Base-by-base conservation (phyloP, 2,888 invertebrate species). In the Perizoma affinitatum region DNA sequence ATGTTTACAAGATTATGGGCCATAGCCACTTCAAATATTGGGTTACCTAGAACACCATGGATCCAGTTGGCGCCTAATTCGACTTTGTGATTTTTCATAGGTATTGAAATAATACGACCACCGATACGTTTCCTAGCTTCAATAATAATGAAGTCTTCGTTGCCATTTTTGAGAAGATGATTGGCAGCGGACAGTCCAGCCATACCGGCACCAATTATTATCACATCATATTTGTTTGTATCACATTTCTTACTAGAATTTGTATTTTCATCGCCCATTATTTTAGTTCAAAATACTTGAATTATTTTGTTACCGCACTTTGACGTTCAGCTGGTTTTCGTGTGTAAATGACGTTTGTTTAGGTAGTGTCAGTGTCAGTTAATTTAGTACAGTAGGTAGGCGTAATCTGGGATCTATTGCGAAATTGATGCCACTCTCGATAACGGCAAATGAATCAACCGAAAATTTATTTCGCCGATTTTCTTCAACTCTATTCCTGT, bases 51-150 rank as follows among this genome's bases (percentile, higher is more conserved):
- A 51, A 97, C 97, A 43, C 98, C 98, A 80, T 98, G 98, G 72
- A 98, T 97, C 97, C 97, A 98, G 84, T 98, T 98, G 38, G 98
- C 98, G 58, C 98, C 98, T 66, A 97, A 88, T 88, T 98, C 98
- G 49, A 98, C 94, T 83, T 95, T 95, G 61, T 91, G 90, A 72
- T 87, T 87, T 78, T 88, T 89, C 82, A 96, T 93, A 73, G 95
- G 94, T 76, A 96, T 95, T 61, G 96, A 95, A 59, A 96, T 93
- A 70, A 97, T 96, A 68, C 97, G 93, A 63, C 97, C 97, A 54
- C 97, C 97, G 67, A 97, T 94, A 63, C 96, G 94, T 79, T 94
- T 94, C 79, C 97, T 94, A 61, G 96, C 96, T 91, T 97, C 97
- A 72, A 97, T 87, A 75, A 97, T 94, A 82, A 95, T 93, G 86